These are phyloP conservation scores for Rhopilema esculentum DNA, from an alignment of 30 jellyfish, hydroid and myxozoan genomes.

Conservation along the genomic window DNA sequence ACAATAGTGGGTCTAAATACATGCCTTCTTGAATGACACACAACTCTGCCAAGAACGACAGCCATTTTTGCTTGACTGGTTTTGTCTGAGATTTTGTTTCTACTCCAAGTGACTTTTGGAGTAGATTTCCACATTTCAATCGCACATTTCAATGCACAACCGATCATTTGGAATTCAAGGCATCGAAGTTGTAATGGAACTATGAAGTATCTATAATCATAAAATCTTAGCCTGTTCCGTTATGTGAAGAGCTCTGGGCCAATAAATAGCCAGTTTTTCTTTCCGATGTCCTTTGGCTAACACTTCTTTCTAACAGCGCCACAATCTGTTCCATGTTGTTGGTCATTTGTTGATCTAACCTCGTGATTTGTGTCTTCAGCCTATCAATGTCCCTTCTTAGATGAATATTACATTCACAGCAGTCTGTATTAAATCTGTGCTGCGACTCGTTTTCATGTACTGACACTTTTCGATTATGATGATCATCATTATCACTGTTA, in stretches of 20 bases:
- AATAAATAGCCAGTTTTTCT: slow-evolving; percentile 30
- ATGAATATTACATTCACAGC: slow-evolving; percentile 76
- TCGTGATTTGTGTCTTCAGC: slow-evolving; percentile 27
- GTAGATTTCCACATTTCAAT: not conserved
- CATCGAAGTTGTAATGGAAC: not conserved
- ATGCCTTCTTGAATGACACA: too few relatives aligned
- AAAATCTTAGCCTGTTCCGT: not conserved
- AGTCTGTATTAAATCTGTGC: slow-evolving; percentile 20
- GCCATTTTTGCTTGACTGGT: too few relatives aligned
- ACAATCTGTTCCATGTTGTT: slow-evolving; percentile 26
- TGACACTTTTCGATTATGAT: not conserved
- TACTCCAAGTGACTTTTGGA: not conserved
- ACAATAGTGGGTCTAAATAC: too few relatives aligned
- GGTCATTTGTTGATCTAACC: slow-evolving; percentile 47
- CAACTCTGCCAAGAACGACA: too few relatives aligned
- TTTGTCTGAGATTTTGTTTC: too few relatives aligned
- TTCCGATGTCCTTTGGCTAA: not conserved
- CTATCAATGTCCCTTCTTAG: slow-evolving; percentile 59
- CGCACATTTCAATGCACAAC: not conserved
- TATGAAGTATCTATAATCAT: not conserved
- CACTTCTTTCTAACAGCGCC: slow-evolving; percentile 32
- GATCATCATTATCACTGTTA: slow-evolving; percentile 7
- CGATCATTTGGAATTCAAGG: not conserved
- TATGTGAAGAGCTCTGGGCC: not conserved
- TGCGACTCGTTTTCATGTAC: not conserved